Base-by-base conservation (phyloP, 2,888 invertebrate species). In the Ariolimax columbianus region DNA sequence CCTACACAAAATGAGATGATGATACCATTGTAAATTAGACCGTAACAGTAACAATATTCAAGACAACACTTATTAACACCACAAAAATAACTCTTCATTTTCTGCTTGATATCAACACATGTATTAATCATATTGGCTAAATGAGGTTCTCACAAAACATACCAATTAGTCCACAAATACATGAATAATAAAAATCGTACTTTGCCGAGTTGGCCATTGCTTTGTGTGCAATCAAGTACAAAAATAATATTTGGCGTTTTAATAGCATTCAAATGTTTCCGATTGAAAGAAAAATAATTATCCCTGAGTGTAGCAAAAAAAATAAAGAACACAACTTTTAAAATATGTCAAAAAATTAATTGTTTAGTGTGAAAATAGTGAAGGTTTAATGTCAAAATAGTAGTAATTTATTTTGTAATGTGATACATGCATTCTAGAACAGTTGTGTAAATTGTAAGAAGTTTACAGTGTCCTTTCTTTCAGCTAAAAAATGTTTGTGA, bases 171-270 rank as follows among this genome's bases (percentile, higher is more conserved):
- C 7, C 75, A 51, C 47, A 17, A 33, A 14, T 33, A 30, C 3
- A 47, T 33, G 9, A 75, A 23, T 51, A 6, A 30, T 23, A 51
- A 75, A 72, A 47, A 30, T 17, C 6, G 1, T 51, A 75, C 51
- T 33, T 51, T 75, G 75, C 75, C 51, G 51, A 75, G 30, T 3
- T 75, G 51, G 75, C 51, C 30, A 33, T 75, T 11, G 11, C 38
- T 19, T 33, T 30, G 4, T 14, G 23, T 33, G 6, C 30, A 33
- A 23, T 75, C 7, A 30, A 33, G 51, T 75, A 75, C 75, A 75
- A 75, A 75, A 75, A 75, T 75, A 75, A 75, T n/a, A 75, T 75
- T 75, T 75, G 75, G 75, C 51, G 33, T 23, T 51, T 47, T 47
- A 30, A 30, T 51, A 75, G 47, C 17, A 75, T 19, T 75, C 26